Conservation (phyloP, 2,797 vertebrate genomes). For the Thalassophryne amazonica region DNA sequence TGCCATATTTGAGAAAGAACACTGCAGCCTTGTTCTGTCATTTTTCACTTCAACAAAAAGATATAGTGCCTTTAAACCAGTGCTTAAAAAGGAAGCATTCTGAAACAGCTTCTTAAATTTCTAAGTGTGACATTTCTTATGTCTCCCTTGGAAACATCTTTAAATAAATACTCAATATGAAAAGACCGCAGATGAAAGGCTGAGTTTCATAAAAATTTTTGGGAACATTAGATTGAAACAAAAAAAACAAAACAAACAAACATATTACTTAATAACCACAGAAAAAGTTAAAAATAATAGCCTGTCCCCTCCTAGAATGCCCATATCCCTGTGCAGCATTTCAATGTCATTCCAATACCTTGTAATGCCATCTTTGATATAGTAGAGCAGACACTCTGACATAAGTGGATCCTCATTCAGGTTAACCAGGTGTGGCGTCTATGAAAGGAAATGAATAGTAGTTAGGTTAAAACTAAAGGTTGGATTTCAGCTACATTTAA, state of each 20-base stretch:
- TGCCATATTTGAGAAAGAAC: slow-evolving; percentile 30
- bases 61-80: slow-evolving; percentile 4
- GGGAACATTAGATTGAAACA: too few species aligned
- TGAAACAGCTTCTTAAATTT: slow-evolving; percentile 10
- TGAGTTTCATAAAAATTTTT: too few species aligned
- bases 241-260: too few species aligned
- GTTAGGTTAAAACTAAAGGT: slow-evolving; percentile 6
- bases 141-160: not conserved
- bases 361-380: slow-evolving; percentile 99
- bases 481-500: not conserved
- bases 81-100: not conserved
- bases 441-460: slow-evolving; percentile 30
- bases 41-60: slow-evolving; percentile 23
- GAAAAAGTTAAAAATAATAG: too few species aligned
- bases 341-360: slow-evolving; percentile 75
- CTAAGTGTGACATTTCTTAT: not conserved
- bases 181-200: not conserved
- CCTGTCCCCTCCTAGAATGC: too few species aligned
- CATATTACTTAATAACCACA: too few species aligned
- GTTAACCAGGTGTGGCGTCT: slow-evolving; percentile 99
- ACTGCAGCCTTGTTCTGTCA: not conserved
- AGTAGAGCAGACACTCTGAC: slow-evolving; percentile 99
- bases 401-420: slow-evolving; percentile 98
- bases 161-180: slow-evolving; percentile 31
- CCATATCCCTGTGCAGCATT: slow-evolving; percentile 9